Base-by-base conservation (phyloP, 2,797 vertebrate species). In the Neoniphon sammara region DNA sequence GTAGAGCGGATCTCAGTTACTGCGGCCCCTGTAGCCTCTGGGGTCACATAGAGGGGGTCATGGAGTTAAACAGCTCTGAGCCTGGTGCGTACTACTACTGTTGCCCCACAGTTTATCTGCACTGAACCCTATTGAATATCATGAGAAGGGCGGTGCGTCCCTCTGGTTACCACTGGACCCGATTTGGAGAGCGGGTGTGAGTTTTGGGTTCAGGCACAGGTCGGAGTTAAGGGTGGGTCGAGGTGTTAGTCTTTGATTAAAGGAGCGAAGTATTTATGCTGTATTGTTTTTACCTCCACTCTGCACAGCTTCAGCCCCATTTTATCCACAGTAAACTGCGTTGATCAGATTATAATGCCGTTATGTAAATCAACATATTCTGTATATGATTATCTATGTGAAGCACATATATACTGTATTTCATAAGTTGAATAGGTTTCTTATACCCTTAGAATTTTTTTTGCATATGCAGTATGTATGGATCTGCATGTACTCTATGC, bases 1-100 rank as follows among this genome's bases (percentile, higher is more conserved):
- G 61, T 23, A 46, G 78, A 71, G 82, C 70, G 31, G 53, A 61
- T 42, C 68, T 47, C 71, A 34, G 60, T 78, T 66, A 5, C 54
- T 50, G 55, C 46, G 81, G 70, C 81, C 17, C 61, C 52, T 42
- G 34, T 23, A 4, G 30, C 30, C 82, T 86, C 83, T 69, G 52
- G 87, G 86, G 88, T 90, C 84, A 69, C 3, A 64, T 70, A 57
- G 57, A 54, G 30, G 70, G 83, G 87, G 86, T 79, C 82, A 80
- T n/a, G 56, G 52, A 76, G 86, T 83, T 65, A 80, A 88, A 74
- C 64, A 58, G 63, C 61, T 65, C 72, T 23, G 83, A 77, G 79
- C 36, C 72, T 2, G 1, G 53, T 67, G 82, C 1, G 12, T 23
- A 67, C 34, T 65, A 82, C 77, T 76, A 76, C 87, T 66, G 63